phyloP scores from a whole-genome alignment of 1,140 invertebrate species.

The Scylla paramamosain region DNA sequence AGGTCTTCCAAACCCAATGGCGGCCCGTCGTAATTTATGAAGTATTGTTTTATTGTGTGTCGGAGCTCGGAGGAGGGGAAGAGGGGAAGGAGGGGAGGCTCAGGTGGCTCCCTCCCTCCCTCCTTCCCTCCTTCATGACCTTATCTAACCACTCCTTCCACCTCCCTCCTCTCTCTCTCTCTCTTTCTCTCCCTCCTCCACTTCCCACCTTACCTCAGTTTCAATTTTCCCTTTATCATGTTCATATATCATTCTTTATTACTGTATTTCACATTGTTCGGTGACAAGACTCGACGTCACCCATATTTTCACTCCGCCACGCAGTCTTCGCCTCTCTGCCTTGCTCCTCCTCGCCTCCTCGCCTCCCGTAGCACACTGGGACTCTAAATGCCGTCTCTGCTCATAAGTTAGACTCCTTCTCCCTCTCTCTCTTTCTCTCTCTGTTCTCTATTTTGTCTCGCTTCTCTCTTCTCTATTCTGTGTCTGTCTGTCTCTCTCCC shows the following conservation, averaged over 20 bases:
- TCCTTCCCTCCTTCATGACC: background rate
- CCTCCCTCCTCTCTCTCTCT: no score
- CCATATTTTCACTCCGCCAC: background rate
- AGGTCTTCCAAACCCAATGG: background rate
- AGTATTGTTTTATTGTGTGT: slow-evolving; percentile 60
- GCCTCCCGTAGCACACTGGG: no score
- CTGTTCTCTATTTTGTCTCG: no score
- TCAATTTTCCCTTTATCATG: background rate
- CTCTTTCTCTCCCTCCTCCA: background rate
- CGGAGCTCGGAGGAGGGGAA: background rate
- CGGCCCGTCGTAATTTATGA: slow-evolving; percentile 56
- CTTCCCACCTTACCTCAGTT: background rate
- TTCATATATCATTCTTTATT: background rate
- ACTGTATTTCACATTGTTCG: background rate
- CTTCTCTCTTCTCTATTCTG: no score
- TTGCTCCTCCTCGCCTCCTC: no score
- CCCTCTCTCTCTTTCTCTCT: no score
- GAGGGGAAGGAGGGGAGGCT: background rate
- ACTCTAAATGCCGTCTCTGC: no score
- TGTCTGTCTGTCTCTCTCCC: no score
- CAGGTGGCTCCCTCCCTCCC: slow-evolving; percentile 24
- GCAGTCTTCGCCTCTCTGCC: background rate
- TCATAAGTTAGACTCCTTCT: no score
- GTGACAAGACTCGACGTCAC: background rate
- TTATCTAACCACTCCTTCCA: background rate